Evolutionary conservation across 1,140 invertebrate species (phyloP), one percentile per base, ranked within the genome.

Genomic region (Drosophila saltans): DNA sequence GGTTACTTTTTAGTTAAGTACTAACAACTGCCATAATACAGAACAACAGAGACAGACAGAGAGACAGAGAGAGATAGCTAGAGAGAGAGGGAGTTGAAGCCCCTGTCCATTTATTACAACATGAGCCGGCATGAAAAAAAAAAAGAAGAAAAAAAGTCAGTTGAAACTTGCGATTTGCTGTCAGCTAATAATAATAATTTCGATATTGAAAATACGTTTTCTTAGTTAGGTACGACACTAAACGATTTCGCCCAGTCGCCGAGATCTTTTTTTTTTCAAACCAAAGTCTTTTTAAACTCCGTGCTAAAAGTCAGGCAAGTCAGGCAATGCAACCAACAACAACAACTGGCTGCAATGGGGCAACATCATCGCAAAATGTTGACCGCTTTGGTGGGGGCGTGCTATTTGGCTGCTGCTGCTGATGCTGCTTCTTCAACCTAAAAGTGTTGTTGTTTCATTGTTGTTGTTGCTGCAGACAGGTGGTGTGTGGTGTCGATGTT

Each of bases 171-270:
- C 86, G 86, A 90, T 90, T 90, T 90, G 86, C 81, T 90, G 86
- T 90, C 86, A 90, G 86, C 86, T 90, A 90, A 90, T 90, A 90
- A 90, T 90, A 90, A 90, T 90, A 90, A 90, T 90, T 90, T 90
- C 80, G 80, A 90, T 90, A 90, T 86, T 90, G 86, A 90, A 90
- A 83, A 90, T 90, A 90, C 80, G 80, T 82, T 90, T 90, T 86
- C 81, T 90, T 90, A 88, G 83, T 88, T 88, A 88, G 83, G 84
- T 89, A 88, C 74, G 86, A 90, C 81, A 82, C 84, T 89, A 90
- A 89, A 90, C 84, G 85, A 89, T 89, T 89, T 90, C 80, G 86
- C 86, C 86, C 86, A 82, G 88, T 80, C 16, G 16, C 73, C 66
- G 65, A 55, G n/a, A 66, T 64, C 64, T 68, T 59, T 70, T 60